These are phyloP conservation scores for Rhinoraja longicauda DNA, from an alignment of 2,797 vertebrate species.

Conservation along the genomic window DNA sequence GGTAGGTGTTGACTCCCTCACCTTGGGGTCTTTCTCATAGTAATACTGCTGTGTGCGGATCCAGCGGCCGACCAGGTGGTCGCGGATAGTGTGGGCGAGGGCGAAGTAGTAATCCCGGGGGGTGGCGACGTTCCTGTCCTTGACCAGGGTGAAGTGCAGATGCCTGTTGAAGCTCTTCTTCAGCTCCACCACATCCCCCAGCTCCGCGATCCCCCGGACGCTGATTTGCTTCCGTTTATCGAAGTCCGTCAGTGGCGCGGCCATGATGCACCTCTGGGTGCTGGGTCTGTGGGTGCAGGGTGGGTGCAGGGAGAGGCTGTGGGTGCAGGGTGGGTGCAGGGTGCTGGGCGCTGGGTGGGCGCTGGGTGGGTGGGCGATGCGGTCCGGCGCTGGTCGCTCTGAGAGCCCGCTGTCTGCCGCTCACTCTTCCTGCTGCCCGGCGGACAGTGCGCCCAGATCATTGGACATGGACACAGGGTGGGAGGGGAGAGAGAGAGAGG, in stretches of 20 bases:
- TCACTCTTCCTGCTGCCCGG: background rate
- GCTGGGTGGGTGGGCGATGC: background rate
- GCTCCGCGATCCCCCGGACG: conserved; percentile 86
- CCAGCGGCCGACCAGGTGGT: conserved; percentile 92
- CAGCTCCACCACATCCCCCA: conserved; percentile 85
- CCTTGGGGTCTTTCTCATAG: conserved; percentile 86
- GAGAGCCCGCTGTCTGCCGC: background rate
- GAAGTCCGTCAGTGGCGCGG: background rate
- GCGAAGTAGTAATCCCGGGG: conserved; percentile 88
- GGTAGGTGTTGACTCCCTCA: conserved; percentile 43
- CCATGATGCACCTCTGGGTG: background rate
- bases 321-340: no score
- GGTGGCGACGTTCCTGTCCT: conserved; percentile 89
- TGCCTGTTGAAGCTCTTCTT: conserved; percentile 91
- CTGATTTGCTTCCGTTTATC: conserved; percentile 87
- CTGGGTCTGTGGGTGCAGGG: no score
- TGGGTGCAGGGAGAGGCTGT: background rate
- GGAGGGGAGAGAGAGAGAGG: background rate
- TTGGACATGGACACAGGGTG: background rate
- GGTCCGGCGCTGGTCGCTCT: background rate
- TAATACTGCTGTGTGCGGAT: conserved; percentile 91
- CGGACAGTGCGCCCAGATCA: background rate
- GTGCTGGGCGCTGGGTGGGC: background rate
- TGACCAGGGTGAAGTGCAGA: conserved; percentile 91
- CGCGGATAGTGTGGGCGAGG: conserved; percentile 85